Conservation (phyloP, 2,113 vertebrate species). For the Antigone vipio region DNA sequence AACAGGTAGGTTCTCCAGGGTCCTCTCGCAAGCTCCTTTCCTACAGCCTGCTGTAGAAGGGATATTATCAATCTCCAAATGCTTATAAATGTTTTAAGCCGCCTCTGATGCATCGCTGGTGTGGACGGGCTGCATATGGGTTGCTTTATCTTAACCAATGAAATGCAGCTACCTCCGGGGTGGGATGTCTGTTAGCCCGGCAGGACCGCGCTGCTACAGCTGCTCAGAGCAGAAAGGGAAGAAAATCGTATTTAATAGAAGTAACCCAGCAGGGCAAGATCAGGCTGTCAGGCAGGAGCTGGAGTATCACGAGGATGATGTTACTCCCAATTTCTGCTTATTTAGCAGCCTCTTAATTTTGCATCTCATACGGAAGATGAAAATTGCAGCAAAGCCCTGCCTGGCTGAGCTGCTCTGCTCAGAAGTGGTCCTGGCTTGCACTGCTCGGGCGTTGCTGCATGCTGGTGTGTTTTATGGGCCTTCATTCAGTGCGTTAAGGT, state of each 20-base stretch:
- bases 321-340: not conserved
- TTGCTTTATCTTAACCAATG: not conserved
- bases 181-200: not conserved
- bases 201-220: rapidly evolving
- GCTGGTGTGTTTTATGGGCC: not conserved
- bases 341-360: not conserved
- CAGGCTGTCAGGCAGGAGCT: not conserved
- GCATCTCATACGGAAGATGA: rapidly evolving
- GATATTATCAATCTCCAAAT: not conserved
- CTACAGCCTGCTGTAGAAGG: not conserved
- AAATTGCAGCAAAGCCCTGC: not conserved
- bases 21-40: not conserved
- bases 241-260: not conserved
- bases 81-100: not conserved
- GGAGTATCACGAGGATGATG: rapidly evolving
- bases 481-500: rapidly evolving
- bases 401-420: rapidly evolving
- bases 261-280: not conserved
- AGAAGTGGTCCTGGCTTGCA: not conserved
- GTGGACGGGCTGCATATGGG: not conserved
- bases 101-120: not conserved
- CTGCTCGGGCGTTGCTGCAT: rapidly evolving
- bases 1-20: not conserved
- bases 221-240: not conserved
- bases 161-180: not conserved